Evolutionary conservation across 2,888 invertebrate species (phyloP), one percentile per base, ranked within the genome.

Genomic region (Eugnorisma glareosa): DNA sequence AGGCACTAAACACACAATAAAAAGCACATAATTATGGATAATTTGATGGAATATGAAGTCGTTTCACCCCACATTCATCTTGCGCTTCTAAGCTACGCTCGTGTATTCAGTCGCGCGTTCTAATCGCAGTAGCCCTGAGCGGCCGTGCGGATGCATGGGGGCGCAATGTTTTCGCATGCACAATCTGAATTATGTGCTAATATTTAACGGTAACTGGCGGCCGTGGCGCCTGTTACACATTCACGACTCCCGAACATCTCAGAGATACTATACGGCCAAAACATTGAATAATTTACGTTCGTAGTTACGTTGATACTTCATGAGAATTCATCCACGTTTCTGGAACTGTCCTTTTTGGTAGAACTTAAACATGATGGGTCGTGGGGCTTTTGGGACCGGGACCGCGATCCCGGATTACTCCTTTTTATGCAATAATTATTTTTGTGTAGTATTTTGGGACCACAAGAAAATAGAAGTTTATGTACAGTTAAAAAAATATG

Each of bases 181-280:
- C 85, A 86, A 86, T 84, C 85, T 90, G 89, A 92, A 91, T 91
- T 91, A 92, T 90, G 89, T 77, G 87, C 88, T 88, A 88, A 90
- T 88, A 90, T 89, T 88, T 89, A 88, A 87, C 86, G 75, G 68
- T 75, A 84, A 84, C 86, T 76, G 77, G 66, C 73, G 72, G 69
- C 37, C 66, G 35, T 74, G 68, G 77, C 73, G 69, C 73, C 74
- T 72, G 69, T 75, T 76, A 76, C 64, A 83, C 73, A 83, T 86
- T 73, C 66, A 75, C 75, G 73, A 75, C 64, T 63, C 67, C 63
- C 51, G 35, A 79, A 45, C 72, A 78, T 81, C 73, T 80, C 68
- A 81, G 75, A 82, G 77, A 78, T 74, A 77, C 64, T 74, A 67
- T 67, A 69, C 54, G 72, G 68, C 61, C 68, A 69, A 69, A 69